Evolutionary conservation across 2,113 vertebrate species (phyloP).

Genomic region (Oncorhynchus nerka): DNA sequence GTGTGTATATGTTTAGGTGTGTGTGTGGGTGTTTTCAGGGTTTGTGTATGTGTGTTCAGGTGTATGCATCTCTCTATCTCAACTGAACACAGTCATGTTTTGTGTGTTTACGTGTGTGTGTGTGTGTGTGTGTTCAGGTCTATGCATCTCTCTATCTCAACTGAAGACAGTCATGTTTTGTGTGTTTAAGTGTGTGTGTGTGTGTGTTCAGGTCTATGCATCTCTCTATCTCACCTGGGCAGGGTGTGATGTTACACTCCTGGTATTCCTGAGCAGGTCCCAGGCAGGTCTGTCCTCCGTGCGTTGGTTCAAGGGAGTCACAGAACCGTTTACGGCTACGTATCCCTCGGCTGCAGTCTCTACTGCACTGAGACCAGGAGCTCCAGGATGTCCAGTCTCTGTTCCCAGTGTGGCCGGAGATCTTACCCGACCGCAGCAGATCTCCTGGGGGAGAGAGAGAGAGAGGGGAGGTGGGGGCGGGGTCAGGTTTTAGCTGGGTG

Average conservation of each 20-base stretch:
- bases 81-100: too few relatives aligned
- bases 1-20: too few relatives aligned
- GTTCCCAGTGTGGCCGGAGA: conserved; percentile 84
- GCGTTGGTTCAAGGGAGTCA: conserved; percentile 89
- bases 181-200: too few relatives aligned
- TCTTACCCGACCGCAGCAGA: conserved; percentile 85
- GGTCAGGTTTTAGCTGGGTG: not conserved
- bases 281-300: conserved; percentile 86
- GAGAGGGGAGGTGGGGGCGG: too few relatives aligned
- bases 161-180: too few relatives aligned
- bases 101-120: too few relatives aligned
- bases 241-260: conserved; percentile 94
- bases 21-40: too few relatives aligned
- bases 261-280: conserved; percentile 90
- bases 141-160: too few relatives aligned
- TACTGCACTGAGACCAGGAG: conserved; percentile 92
- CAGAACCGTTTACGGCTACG: conserved; percentile 89
- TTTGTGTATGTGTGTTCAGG: too few relatives aligned
- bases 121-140: too few relatives aligned
- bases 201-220: not conserved
- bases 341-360: conserved; percentile 92
- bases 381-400: conserved; percentile 93
- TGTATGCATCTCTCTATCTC: too few relatives aligned
- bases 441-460: conserved; percentile 71
- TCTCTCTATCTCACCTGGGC: conserved; percentile 78